Evolutionary conservation across 2,113 vertebrate species (phyloP), one percentile per base, ranked within the genome.

Genomic region (Ptilonorhynchus violaceus): DNA sequence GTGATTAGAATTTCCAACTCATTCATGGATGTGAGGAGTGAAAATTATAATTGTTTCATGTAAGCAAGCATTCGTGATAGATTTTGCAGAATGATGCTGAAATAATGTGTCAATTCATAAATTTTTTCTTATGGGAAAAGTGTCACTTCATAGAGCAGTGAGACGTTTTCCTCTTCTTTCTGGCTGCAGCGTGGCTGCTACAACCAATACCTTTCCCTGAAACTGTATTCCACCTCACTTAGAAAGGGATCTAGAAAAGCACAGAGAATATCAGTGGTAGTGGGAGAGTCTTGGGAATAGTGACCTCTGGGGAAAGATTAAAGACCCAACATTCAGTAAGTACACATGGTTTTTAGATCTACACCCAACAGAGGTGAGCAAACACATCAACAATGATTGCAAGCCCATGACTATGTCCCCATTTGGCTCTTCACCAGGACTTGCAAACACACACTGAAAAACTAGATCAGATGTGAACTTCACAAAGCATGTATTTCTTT

Each of bases 291-390:
- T 81, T 52, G 39, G 16, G 18, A 92, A 52, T 50, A 30, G n/a
- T 44, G 27, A 68, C 41, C 27, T 55, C 27, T 72, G 24, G 20
- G 49, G 52, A 64, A 44, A 41, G 15, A 53, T 66, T 80, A 66
- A 53, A 59, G 47, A 52, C 7, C 21, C 59, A 55, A 13, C 47
- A 63, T 44, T 47, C 5, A 17, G 39, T 41, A 78, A 60, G 3
- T 47, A 30, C 5, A 17, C 3, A 1, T 2, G 9, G 0, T 0
- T 60, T 89, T 82, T 44, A 53, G 14, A 11, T 59, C 33, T 59
- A 4, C 11, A 25, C 4, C 2, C 5, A 56, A 41, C 1, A 35
- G 31, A 64, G 7, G 2, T n/a, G 28, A 41, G n/a, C 31, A 60
- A 62, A 68, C 1, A 5, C 3, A 3, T 10, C 22, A 47, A 10